Evolutionary conservation across 2,888 invertebrate genomes (phyloP), one percentile per base, ranked within the genome.

Genomic region (Rotaria macrura): DNA sequence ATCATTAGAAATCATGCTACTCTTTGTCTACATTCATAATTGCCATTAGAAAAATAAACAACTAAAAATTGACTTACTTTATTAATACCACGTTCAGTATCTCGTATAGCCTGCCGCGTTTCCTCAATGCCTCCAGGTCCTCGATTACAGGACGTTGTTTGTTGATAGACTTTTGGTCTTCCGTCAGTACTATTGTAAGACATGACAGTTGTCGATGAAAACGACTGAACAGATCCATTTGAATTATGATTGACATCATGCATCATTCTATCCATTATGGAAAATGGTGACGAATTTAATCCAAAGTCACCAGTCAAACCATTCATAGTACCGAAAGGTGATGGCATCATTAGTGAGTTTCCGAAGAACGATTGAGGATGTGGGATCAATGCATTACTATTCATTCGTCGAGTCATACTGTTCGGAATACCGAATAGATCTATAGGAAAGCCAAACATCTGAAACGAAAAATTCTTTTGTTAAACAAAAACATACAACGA

Each of bases 111-210:
- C n/a, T 86, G 84, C 3, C 86, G 43, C n/a, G 86, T 86, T 43
- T 86, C 86, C 52, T 43, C 84, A 0, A 86, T 43, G 4, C 86
- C 86, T 12, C 84, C 84, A 40, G 86, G 86, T n/a, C 86, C 86
- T n/a, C 83, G 84, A 43, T 79, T 74, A 9, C 74, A 34, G 12
- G 84, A 84, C 38, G 54, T 84, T 38, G 84, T 40, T 55, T 84
- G 29, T 83, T 86, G 86, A 79, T 43, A 86, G 7, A 86, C 83
- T 52, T 84, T 86, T 25, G 86, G 86, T 83, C 40, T 54, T 23
- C 86, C 86, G 49, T 86, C 86, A 20, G 74, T 23, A 17, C 57
- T 49, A 40, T 74, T 57, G n/a, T 79, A 84, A 29, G 74, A 49
- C 52, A 86, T 79, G 12, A 86, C 86, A 14, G 86, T 79, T 25